Base-by-base conservation (phyloP, 2,113 vertebrate species). In the Oryzias melastigma region DNA sequence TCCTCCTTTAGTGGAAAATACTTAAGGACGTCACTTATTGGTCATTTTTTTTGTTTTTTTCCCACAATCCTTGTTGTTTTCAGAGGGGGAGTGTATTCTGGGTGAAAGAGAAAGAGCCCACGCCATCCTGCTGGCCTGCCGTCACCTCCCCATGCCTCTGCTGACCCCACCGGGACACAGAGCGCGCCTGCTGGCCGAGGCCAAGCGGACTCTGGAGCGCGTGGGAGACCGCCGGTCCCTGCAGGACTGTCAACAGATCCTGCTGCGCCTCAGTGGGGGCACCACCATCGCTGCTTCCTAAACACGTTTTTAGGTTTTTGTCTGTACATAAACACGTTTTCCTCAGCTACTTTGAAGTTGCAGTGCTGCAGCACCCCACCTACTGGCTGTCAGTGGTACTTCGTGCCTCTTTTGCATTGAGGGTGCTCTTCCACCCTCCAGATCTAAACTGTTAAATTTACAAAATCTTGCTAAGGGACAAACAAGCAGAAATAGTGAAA, bases 171-270 rank as follows among this genome's bases (percentile, higher is more conserved):
- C 96, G 0, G 96, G 96, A 55, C 95, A 98, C 90, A 92, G 94
- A 0, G 94, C 95, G 0, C 92, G 95, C 41, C 92, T 99, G 85
- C 91, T 99, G 82, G 96, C 96, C 0, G 97, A 99, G 80, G 97
- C 97, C 0, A 96, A 97, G 47, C 95, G 95, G 71, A 98, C 95
- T 4, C 88, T 99, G 90, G 97, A 99, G 93, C 94, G 97, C 4
- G 94, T 94, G 58, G 97, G 97, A 4, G 97, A 99, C 91, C 94
- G 93, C 0, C 94, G 97, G 17, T 95, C 96, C 1, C 93, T 95
- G 84, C 95, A 89, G 0, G 96, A 98, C 91, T 99, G 96, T 81
- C 97, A 98, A 81, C 95, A 98, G 87, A 94, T 99, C 88, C 91
- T 99, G 3, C 92, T 99, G 79, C 93, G 94, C 59, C 93, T 98